phyloP scores from a whole-genome alignment of 2,888 invertebrate genomes.

The Dryobotodes eremita region DNA sequence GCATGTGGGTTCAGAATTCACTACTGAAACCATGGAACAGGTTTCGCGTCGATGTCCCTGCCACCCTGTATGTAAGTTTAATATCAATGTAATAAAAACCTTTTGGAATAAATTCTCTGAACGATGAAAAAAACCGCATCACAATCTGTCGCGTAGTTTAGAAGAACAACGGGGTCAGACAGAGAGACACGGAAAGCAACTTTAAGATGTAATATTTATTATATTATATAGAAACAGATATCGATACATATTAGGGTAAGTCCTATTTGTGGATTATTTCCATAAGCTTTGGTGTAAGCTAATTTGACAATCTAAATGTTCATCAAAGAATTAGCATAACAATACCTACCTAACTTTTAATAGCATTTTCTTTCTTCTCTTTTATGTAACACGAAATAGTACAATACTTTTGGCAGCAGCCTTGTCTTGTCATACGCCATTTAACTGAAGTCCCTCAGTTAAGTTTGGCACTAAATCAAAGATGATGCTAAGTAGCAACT shows the following conservation, averaged over 20 bases:
- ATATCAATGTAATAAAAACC: neutral
- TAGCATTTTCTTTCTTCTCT: neutral
- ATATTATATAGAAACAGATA: no score
- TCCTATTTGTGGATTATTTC: no score
- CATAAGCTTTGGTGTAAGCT: neutral
- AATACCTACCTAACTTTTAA: neutral
- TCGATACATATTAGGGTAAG: no score
- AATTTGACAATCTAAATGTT: neutral
- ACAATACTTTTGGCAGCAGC: conserved; percentile 40
- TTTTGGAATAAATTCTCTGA: neutral
- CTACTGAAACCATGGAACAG: no score
- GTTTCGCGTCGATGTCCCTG: no score
- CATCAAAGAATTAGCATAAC: neutral
- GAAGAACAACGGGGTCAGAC: no score
- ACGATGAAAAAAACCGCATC: neutral
- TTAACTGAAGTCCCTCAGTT: conserved; percentile 17
- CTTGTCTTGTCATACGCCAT: conserved; percentile 34
- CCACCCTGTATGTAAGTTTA: neutral
- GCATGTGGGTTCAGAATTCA: no score
- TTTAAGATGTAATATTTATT: no score
- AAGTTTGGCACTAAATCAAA: conserved; percentile 47
- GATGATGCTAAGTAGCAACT: neutral
- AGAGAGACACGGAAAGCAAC: no score
- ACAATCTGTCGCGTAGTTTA: neutral
- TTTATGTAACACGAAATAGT: neutral